Percentiles rank a stretch among this genome's conserved stretches.
Evolutionary conservation across 2,888 invertebrate genomes (phyloP).

Genomic region (Dryocosmus kuriphilus): DNA sequence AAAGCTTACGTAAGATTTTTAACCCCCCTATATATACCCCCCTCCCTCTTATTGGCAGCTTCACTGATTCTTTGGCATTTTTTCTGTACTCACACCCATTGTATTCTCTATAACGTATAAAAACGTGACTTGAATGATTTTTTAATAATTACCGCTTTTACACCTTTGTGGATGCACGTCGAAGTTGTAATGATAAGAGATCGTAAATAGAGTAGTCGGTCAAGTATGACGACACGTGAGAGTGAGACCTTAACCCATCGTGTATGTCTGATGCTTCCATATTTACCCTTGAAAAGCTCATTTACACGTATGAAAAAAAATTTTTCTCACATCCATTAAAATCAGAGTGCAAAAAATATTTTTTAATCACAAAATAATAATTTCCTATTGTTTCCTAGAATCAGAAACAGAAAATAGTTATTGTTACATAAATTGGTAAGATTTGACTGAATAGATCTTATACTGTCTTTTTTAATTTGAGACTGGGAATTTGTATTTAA

Average conservation of each 20-base stretch:
- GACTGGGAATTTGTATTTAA: too few relatives aligned
- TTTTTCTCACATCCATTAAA: neutral
- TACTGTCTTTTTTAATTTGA: too few relatives aligned
- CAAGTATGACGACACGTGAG: constrained; percentile 30
- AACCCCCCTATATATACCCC: too few relatives aligned
- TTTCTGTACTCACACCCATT: neutral
- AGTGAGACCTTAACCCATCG: constrained; percentile 13
- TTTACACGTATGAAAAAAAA: neutral
- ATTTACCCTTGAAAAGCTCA: constrained; percentile 23
- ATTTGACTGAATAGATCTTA: neutral
- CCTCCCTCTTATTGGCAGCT: too few relatives aligned
- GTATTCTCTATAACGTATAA: neutral
- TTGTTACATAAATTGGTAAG: constrained; percentile 23
- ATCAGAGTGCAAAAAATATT: constrained; percentile 7
- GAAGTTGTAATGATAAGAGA: constrained; percentile 12
- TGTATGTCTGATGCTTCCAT: neutral
- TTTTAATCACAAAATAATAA: neutral
- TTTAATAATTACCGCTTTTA: constrained; percentile 16
- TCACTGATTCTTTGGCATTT: neutral
- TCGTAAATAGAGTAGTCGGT: constrained; percentile 37
- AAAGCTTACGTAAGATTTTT: too few relatives aligned
- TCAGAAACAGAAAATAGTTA: neutral
- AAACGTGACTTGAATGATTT: constrained; percentile 6
- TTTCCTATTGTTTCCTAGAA: neutral
- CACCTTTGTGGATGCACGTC: constrained; percentile 5